Evolutionary conservation across 2,797 vertebrate species (phyloP).

Genomic region (Poecile montanus): DNA sequence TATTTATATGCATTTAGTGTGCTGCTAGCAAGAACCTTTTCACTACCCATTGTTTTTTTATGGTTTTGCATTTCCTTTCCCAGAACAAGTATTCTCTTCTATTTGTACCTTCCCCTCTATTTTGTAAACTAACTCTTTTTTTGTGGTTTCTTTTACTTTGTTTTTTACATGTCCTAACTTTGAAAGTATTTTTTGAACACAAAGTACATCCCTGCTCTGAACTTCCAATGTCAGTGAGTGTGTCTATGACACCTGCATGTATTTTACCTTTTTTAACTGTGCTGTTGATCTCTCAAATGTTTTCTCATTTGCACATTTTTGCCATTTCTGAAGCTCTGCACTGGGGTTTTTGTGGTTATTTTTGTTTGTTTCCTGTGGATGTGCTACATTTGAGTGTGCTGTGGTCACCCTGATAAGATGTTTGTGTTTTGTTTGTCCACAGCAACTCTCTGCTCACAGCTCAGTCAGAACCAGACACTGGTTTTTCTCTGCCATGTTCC

Average conservation of each 20-base stretch:
- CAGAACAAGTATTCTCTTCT: background rate
- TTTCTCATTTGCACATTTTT: background rate
- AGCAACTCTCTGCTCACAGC: background rate
- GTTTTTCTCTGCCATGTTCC: background rate
- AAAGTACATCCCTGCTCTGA: background rate
- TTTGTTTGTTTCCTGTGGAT: background rate
- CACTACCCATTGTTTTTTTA: background rate
- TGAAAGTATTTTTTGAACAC: background rate
- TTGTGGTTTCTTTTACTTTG: background rate
- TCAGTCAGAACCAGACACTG: background rate
- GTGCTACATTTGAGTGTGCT: background rate
- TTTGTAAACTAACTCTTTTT: background rate
- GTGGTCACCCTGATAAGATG: background rate
- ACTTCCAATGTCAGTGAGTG: background rate
- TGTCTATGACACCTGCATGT: background rate
- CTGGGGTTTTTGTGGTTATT: background rate
- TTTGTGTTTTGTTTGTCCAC: background rate
- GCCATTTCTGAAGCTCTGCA: background rate
- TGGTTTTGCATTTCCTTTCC: background rate
- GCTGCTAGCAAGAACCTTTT: background rate
- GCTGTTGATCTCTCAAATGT: background rate
- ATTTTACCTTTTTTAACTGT: background rate
- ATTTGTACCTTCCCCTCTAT: background rate
- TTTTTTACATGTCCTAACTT: background rate
- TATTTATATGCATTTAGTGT: background rate